These are phyloP conservation scores for Dasypogon diadema DNA, from an alignment of 2,888 invertebrate genomes.

Conservation along the genomic window DNA sequence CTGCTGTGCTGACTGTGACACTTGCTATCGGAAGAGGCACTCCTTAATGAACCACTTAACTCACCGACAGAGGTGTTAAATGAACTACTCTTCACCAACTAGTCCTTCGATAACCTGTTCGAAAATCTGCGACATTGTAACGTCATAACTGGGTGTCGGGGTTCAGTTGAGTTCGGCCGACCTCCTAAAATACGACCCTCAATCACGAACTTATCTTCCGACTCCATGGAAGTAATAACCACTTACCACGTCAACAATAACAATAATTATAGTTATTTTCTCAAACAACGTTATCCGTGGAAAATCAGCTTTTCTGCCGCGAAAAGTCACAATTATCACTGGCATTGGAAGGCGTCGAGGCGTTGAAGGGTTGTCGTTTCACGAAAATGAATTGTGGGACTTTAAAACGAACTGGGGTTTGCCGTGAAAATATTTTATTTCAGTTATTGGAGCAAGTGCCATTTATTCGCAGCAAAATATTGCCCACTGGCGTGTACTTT, in stretches of 20 bases:
- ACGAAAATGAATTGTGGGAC: constrained; percentile 17
- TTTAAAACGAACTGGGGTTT: constrained; percentile 26
- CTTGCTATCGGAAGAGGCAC: constrained; percentile 14
- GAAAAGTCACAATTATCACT: constrained; percentile 47
- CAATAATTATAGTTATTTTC: constrained; percentile 26
- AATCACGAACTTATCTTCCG: constrained; percentile 44
- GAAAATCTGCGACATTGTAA: background rate
- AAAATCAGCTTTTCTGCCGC: constrained; percentile 35
- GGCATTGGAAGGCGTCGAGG: constrained; percentile 21
- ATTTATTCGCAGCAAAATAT: constrained; percentile 6
- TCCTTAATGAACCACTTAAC: constrained; percentile 39
- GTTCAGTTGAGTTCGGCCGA: constrained; percentile 4
- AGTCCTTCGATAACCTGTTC: background rate
- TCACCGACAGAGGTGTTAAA: background rate
- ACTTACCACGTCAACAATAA: constrained; percentile 44
- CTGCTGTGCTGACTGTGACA: background rate
- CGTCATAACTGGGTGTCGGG: too few relatives aligned
- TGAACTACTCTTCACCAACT: background rate
- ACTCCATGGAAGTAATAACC: constrained; percentile 23
- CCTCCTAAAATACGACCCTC: constrained; percentile 40
- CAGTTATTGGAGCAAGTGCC: background rate
- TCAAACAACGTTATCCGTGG: constrained; percentile 36
- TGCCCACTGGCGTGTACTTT: background rate
- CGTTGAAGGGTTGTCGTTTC: constrained; percentile 29
- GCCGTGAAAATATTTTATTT: constrained; percentile 31